Evolutionary conservation across 2,797 vertebrate species (phyloP).

Genomic region (Malurus splendens): DNA sequence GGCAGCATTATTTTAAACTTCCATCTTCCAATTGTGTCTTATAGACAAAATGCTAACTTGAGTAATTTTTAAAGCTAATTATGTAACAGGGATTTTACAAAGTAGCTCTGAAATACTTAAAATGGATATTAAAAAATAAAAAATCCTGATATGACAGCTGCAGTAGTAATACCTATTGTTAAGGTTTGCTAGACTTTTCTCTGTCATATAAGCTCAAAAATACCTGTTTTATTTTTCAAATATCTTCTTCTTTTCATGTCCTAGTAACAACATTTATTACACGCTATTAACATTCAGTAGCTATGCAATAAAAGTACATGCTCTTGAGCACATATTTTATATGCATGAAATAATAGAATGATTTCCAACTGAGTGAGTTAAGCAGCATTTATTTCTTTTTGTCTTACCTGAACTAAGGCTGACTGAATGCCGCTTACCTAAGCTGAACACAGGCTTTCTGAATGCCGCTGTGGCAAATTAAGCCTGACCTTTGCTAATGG

Average conservation of each 20-base stretch:
- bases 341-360: constrained; percentile 8
- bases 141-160: constrained; percentile 29
- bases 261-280: constrained; percentile 27
- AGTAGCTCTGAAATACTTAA: constrained; percentile 26
- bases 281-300: constrained; percentile 4
- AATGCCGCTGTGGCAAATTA: constrained; percentile 28
- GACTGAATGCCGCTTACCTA: not conserved
- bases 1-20: not conserved
- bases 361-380: constrained; percentile 21
- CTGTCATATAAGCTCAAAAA: constrained; percentile 19
- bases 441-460: not conserved
- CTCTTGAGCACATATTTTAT: constrained; percentile 4
- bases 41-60: not conserved
- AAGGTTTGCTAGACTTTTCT: constrained; percentile 28
- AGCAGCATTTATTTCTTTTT: not conserved
- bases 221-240: constrained; percentile 22
- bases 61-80: constrained; percentile 38
- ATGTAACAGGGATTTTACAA: constrained; percentile 25
- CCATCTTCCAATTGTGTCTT: not conserved
- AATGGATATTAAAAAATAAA: constrained; percentile 26
- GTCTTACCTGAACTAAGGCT: not conserved
- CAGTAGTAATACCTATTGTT: constrained; percentile 38
- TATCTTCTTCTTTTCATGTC: constrained; percentile 8
- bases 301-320: constrained; percentile 17
- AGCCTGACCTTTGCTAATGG: constrained; percentile 36